A percentile compares a stretch with the other conserved stretches of the same genome.
Evolutionary conservation across 2,888 invertebrate species (phyloP).

Genomic region (Trichopoda pennipes): DNA sequence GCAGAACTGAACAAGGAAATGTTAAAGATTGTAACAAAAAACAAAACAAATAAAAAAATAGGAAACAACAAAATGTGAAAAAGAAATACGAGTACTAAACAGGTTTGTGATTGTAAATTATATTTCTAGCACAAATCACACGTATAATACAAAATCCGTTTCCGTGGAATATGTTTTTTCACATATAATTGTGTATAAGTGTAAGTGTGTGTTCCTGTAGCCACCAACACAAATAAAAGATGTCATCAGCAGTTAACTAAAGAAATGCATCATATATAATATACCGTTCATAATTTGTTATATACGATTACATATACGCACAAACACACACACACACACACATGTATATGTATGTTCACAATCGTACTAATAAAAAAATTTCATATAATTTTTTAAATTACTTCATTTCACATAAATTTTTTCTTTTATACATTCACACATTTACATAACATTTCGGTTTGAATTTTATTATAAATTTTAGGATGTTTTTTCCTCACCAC

Average conservation of each 20-base stretch:
- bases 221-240: constrained; percentile 57
- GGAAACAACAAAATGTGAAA: too few species aligned
- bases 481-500: constrained; percentile 22
- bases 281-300: constrained; percentile 69
- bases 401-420: constrained; percentile 50
- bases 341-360: background rate
- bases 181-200: background rate
- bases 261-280: constrained; percentile 69
- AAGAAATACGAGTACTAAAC: constrained; percentile 2
- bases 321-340: background rate
- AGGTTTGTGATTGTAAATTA: constrained; percentile 68
- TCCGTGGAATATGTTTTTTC: constrained; percentile 54
- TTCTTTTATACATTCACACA: constrained; percentile 22
- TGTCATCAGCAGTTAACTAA: constrained; percentile 69
- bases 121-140: constrained; percentile 67
- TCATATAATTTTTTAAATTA: constrained; percentile 64
- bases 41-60: constrained; percentile 1
- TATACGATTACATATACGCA: constrained; percentile 21
- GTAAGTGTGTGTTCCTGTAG: constrained; percentile 3
- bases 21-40: constrained; percentile 33
- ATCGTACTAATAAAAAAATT: constrained; percentile 29
- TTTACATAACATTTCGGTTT: constrained; percentile 34
- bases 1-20: constrained; percentile 52
- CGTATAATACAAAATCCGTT: constrained; percentile 67
- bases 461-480: constrained; percentile 54